phyloP scores from a whole-genome alignment of 2,797 vertebrate species.

The Leptodactylus fallax region DNA sequence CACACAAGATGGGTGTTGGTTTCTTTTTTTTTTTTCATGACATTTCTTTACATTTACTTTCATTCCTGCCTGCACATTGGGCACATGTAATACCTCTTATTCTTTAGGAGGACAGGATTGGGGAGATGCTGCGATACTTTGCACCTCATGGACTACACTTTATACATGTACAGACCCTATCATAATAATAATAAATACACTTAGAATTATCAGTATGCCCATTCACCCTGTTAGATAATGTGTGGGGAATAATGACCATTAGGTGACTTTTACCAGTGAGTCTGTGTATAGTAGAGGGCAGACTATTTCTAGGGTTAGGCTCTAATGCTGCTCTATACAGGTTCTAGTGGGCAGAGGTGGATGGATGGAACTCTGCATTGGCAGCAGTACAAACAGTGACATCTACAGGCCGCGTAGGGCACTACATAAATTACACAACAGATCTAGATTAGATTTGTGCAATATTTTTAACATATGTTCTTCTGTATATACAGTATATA shows the following conservation, averaged over 20 bases:
- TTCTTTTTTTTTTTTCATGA: too few species aligned
- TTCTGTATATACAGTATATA: too few species aligned
- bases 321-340: not conserved
- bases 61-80: not conserved
- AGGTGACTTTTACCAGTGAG: too few species aligned
- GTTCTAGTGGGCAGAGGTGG: not conserved
- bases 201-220: not conserved
- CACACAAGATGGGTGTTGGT: not conserved
- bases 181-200: too few species aligned
- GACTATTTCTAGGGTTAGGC: not conserved
- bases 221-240: too few species aligned
- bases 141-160: not conserved
- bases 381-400: conserved; percentile 9
- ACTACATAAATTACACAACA: not conserved
- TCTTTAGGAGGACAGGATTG: too few species aligned
- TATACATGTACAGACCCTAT: not conserved
- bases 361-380: not conserved
- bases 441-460: too few species aligned
- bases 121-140: not conserved
- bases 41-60: not conserved
- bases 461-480: too few species aligned
- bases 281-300: too few species aligned
- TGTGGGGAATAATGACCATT: too few species aligned
- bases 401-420: not conserved
- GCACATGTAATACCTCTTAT: not conserved